Conservation (phyloP, 2,113 vertebrate species). For the Mormyrus iriodes region DNA sequence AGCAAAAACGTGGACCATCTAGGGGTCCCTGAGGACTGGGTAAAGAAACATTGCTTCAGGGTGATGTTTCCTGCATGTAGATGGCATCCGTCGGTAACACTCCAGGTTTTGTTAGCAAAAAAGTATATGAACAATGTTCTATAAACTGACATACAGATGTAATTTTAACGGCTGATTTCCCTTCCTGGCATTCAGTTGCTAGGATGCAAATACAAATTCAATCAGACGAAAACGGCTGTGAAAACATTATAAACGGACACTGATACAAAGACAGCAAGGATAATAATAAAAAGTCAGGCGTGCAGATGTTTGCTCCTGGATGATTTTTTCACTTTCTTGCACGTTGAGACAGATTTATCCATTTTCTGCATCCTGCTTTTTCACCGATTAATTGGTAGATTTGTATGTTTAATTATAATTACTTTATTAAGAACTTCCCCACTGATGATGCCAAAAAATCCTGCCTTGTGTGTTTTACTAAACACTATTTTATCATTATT, state of each 20-base stretch:
- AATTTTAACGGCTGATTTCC: background rate
- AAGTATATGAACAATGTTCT: background rate
- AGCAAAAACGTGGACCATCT: background rate
- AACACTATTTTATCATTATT: background rate
- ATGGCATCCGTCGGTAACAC: background rate
- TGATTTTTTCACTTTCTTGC: background rate
- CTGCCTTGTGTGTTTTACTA: background rate
- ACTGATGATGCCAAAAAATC: too few species aligned
- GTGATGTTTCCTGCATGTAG: background rate
- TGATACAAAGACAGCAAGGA: background rate
- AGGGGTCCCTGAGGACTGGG: background rate
- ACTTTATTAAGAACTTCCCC: too few species aligned
- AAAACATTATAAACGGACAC: background rate
- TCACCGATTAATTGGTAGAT: background rate
- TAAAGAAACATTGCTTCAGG: background rate
- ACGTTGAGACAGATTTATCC: background rate
- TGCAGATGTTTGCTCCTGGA: background rate
- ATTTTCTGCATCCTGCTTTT: background rate
- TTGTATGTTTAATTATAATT: background rate
- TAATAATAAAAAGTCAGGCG: background rate
- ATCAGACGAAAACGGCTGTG: background rate
- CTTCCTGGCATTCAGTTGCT: background rate
- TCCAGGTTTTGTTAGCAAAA: background rate
- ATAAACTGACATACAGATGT: background rate
- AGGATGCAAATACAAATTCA: background rate